phyloP scores from a whole-genome alignment of 2,888 invertebrate species.

The Baccha elongata region DNA sequence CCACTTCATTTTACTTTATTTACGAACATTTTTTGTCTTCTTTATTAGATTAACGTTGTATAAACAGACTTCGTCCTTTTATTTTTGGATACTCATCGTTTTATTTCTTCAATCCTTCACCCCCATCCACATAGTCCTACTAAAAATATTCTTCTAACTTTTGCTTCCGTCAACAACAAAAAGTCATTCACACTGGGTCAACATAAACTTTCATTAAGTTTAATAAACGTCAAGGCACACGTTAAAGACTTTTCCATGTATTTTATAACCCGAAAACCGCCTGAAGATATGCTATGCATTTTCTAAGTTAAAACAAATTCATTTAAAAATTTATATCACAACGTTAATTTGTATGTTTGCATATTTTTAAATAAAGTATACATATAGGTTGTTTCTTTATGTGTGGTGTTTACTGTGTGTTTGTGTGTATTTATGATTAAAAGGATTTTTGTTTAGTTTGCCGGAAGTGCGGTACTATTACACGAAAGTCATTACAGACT shows the following conservation, averaged over 20 bases:
- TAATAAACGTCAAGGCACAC: conserved; percentile 55
- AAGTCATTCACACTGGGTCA: conserved; percentile 63
- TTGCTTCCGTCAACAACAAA: conserved; percentile 26
- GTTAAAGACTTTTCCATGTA: conserved; percentile 29
- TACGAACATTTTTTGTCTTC: conserved; percentile 46
- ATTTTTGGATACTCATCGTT: conserved; percentile 12
- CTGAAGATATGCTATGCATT: conserved; percentile 33
- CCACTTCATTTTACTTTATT: conserved; percentile 55
- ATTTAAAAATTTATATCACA: conserved; percentile 46
- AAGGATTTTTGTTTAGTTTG: conserved; percentile 54
- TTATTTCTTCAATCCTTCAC: neutral
- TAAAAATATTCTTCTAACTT: neutral
- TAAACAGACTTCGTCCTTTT: conserved; percentile 20
- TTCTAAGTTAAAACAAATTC: conserved; percentile 40
- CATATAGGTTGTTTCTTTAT: neutral
- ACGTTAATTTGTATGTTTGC: conserved; percentile 49
- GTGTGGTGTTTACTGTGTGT: neutral
- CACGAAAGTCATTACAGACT: conserved; percentile 46
- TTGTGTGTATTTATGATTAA: neutral
- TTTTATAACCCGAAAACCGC: neutral
- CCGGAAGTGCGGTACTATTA: conserved; percentile 68
- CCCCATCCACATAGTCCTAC: neutral
- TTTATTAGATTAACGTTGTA: conserved; percentile 46
- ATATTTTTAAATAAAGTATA: neutral
- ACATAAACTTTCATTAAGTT: conserved; percentile 63